Conservation (phyloP, 2,888 invertebrate species). For the Ichneumon xanthorius region DNA sequence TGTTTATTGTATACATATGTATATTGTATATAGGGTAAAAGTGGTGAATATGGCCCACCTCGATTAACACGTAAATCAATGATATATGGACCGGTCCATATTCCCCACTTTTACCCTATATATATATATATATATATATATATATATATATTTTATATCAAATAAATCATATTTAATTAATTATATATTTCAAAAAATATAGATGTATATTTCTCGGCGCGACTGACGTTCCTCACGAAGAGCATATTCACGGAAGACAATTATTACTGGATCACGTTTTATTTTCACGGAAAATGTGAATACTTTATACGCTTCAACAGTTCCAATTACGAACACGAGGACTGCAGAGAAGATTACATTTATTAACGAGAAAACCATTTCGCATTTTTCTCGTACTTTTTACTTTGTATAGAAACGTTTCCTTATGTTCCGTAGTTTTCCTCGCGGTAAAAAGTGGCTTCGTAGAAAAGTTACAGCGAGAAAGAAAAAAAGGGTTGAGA, state of each 20-base stretch:
- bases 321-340: neutral
- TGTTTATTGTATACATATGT: no score
- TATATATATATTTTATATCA: no score
- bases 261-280: neutral
- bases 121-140: no score
- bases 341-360: neutral
- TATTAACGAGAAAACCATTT: neutral
- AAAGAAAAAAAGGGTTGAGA: neutral
- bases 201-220: neutral
- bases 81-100: no score
- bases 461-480: slow-evolving; percentile 23
- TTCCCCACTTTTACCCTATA: no score
- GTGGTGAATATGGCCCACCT: no score
- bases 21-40: no score
- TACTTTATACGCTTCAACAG: neutral
- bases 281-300: neutral
- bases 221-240: neutral
- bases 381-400: neutral
- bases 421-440: neutral
- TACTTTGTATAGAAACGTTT: neutral
- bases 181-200: no score
- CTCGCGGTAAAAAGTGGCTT: neutral
- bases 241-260: neutral
- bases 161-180: no score
- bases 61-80: no score